Evolutionary conservation across 92 coral and sea anemone genomes (phyloP), one percentile per base, ranked within the genome.

Genomic region (Palythoa caribaeorum): DNA sequence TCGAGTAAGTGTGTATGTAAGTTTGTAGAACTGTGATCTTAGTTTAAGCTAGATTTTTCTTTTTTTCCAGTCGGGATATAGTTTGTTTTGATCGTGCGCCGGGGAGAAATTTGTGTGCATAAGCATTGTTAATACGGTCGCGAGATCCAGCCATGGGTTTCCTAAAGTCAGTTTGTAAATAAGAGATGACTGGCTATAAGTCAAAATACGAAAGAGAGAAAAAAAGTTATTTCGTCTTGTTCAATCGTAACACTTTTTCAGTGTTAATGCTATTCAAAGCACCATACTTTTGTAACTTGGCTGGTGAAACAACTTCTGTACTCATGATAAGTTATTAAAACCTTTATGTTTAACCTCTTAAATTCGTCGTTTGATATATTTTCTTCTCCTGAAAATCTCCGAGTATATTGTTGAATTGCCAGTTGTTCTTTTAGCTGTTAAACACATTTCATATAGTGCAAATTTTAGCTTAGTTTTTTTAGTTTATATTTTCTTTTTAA

Each of bases 261-360:
- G 86, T 65, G 47, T 81, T 81, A 36, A 28, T 81, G 38, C 44
- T 71, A 81, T 65, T 81, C 80, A 78, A 91, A 80, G 28, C 80
- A 55, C 79, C 98, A 76, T 95, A 93, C 98, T 91, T 89, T 92
- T 95, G 89, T 95, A 91, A 71, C 87, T 84, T 86, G 81, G 89
- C 94, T 66, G 85, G 87, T 77, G 60, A 44, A 53, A 51, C 86
- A 80, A 78, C 88, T 37, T 89, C 90, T 91, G 90, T 92, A 92
- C 77, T 81, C 85, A 69, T 83, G 87, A 87, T 90, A 91, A 91
- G 90, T 89, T 93, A 92, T 94, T 94, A 95, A 94, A 93, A 79
- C 81, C 88, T 92, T 93, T 88, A 83, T 52, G 93, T 94, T 80
- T 75, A 87, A 15, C 69, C 83, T 60, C 73, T 69, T 66, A 39